Percentiles rank a stretch among this genome's conserved stretches.
These are phyloP conservation scores for Hippocampus mohnikei DNA, from an alignment of 2,113 vertebrate species.

Conservation along the genomic window DNA sequence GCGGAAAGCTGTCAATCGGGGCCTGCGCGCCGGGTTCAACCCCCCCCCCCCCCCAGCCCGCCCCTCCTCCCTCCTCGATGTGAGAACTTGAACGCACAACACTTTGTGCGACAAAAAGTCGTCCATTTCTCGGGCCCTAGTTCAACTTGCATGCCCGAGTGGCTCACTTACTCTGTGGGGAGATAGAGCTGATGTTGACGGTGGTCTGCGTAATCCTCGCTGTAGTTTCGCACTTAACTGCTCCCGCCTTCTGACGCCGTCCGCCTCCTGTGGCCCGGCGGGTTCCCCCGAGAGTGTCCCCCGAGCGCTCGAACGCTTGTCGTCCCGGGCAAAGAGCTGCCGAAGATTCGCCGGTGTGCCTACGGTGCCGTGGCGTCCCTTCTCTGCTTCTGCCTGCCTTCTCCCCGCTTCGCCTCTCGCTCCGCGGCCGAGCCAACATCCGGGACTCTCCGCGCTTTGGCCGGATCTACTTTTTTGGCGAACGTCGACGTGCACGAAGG, in stretches of 20 bases:
- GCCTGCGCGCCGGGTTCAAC: slow-evolving; percentile 64
- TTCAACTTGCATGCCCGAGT: slow-evolving; percentile 75
- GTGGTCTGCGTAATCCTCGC: slow-evolving; percentile 67
- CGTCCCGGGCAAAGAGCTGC: slow-evolving; percentile 59
- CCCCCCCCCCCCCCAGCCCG: slow-evolving; percentile 16
- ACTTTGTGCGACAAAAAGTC: slow-evolving; percentile 66
- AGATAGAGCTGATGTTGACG: slow-evolving; percentile 60
- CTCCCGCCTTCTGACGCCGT: slow-evolving; percentile 51
- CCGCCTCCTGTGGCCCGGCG: slow-evolving; percentile 51
- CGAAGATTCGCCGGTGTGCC: slow-evolving; percentile 64
- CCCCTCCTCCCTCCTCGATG: slow-evolving; percentile 5
- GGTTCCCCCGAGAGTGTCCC: slow-evolving; percentile 47
- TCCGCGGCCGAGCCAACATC: slow-evolving; percentile 75
- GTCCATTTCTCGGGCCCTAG: slow-evolving; percentile 73
- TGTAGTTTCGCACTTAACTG: slow-evolving; percentile 65
- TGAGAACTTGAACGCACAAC: slow-evolving; percentile 62
- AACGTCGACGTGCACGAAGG: slow-evolving; percentile 49
- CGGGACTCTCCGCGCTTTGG: slow-evolving; percentile 64
- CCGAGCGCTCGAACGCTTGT: slow-evolving; percentile 46
- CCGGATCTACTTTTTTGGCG: slow-evolving; percentile 76
- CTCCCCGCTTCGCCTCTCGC: slow-evolving; percentile 72
- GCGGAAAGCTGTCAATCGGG: slow-evolving; percentile 49
- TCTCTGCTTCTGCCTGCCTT: slow-evolving; percentile 58
- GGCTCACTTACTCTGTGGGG: slow-evolving; percentile 74
- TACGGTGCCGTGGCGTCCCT: slow-evolving; percentile 68